Evolutionary conservation across 2,888 invertebrate species (phyloP).

Genomic region (Lysandra bellargus): DNA sequence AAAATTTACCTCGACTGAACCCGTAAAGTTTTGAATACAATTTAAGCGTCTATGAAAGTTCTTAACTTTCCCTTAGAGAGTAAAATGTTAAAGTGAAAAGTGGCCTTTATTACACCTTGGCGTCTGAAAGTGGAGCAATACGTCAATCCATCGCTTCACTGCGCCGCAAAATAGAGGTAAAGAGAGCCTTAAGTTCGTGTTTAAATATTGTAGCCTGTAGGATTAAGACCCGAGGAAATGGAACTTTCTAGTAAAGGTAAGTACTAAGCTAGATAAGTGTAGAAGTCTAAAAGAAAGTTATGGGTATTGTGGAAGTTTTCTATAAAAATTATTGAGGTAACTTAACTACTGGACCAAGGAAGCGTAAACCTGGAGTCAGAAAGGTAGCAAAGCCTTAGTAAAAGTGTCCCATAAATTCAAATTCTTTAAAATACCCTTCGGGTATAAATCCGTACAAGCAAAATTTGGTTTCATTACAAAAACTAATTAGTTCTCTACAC

Average conservation of each 20-base stretch:
- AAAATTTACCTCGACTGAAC: not conserved
- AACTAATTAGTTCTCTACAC: too few relatives aligned
- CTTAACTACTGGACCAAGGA: too few relatives aligned
- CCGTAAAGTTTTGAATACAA: not conserved
- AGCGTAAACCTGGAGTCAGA: too few relatives aligned
- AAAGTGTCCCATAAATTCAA: too few relatives aligned
- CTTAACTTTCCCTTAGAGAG: not conserved
- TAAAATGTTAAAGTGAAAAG: conserved; percentile 4
- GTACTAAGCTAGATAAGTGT: too few relatives aligned
- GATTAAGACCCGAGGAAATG: not conserved
- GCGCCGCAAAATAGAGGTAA: conserved; percentile 22
- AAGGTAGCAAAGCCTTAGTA: too few relatives aligned
- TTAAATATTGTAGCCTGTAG: not conserved
- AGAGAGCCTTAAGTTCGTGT: not conserved
- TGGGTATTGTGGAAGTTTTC: too few relatives aligned
- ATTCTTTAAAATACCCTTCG: too few relatives aligned
- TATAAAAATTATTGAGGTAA: too few relatives aligned
- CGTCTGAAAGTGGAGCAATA: not conserved
- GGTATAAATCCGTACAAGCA: too few relatives aligned
- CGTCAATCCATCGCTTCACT: conserved; percentile 16
- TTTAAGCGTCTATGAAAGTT: not conserved
- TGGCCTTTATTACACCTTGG: conserved; percentile 2
- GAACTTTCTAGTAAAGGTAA: not conserved
- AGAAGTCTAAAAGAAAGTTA: too few relatives aligned
- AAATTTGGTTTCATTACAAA: too few relatives aligned